A percentile compares a stretch with the other conserved stretches of the same genome.
phyloP scores from a whole-genome alignment of 1,140 invertebrate genomes.

The Plutomurus gul region DNA sequence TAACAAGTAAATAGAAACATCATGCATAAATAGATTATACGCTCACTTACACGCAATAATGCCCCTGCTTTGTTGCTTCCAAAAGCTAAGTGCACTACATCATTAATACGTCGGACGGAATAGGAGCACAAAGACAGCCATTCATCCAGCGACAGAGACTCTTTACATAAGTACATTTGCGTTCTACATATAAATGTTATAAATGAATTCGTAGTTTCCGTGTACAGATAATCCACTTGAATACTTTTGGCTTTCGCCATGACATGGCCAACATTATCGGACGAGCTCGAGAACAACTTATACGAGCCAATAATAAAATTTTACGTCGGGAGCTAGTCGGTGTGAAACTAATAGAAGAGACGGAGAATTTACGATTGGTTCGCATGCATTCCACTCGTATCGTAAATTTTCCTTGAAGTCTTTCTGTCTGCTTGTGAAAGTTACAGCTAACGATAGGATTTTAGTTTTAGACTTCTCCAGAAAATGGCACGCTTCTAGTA shows the following conservation, averaged over 20 bases:
- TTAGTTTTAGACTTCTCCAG: neutral
- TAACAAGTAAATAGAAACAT: no score
- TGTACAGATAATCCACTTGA: no score
- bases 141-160: no score
- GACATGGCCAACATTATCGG: neutral
- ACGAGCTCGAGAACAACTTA: neutral
- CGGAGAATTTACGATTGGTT: neutral
- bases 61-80: no score
- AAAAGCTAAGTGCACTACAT: no score
- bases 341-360: conserved; percentile 1
- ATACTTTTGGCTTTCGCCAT: neutral
- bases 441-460: neutral
- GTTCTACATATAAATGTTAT: no score
- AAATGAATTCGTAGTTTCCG: no score
- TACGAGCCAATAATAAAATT: conserved; percentile 10
- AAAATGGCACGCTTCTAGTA: neutral
- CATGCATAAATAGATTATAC: no score
- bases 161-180: no score
- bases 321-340: conserved; percentile 4
- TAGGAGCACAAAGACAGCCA: no score
- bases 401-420: neutral
- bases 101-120: no score
- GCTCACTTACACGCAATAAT: no score
- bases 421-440: neutral
- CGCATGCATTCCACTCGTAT: conserved; percentile 4